Evolutionary conservation across 2,888 invertebrate genomes (phyloP), one percentile per base, ranked within the genome.

Genomic region (Onchidella celtica): DNA sequence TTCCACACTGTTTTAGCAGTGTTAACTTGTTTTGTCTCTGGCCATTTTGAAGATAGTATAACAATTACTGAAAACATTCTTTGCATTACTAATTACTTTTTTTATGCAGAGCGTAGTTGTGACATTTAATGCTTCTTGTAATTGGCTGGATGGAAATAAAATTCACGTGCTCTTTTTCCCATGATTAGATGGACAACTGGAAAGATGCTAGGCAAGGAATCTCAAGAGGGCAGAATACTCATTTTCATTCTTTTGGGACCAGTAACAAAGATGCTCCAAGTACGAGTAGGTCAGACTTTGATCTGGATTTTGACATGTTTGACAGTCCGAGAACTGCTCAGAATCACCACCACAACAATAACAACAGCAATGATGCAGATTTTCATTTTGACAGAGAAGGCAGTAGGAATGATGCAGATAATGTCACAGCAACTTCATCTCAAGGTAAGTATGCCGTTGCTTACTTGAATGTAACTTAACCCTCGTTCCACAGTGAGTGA

Each of bases 111-210:
- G n/a, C n/a, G n/a, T n/a, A n/a, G n/a, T n/a, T n/a, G n/a, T n/a
- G n/a, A n/a, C n/a, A n/a, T n/a, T n/a, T n/a, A n/a, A n/a, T n/a
- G n/a, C n/a, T n/a, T n/a, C n/a, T n/a, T n/a, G n/a, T n/a, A n/a
- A n/a, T n/a, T n/a, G n/a, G n/a, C n/a, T n/a, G n/a, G n/a, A n/a
- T n/a, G n/a, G n/a, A n/a, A n/a, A n/a, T n/a, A n/a, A n/a, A n/a
- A n/a, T n/a, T n/a, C n/a, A n/a, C n/a, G n/a, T n/a, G n/a, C n/a
- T n/a, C n/a, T n/a, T n/a, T n/a, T n/a, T n/a, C n/a, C n/a, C n/a
- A n/a, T n/a, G 4, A 29, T 17, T 34, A 72, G 72, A 55, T 72
- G 32, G 55, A 57, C 72, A 72, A 57, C 57, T 57, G 24, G n/a
- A 72, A 59, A 57, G 72, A 72, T 57, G 29, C 72, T 2, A 72